Base-by-base conservation (phyloP, 2,797 vertebrate species). In the Anisognathus igniventris region DNA sequence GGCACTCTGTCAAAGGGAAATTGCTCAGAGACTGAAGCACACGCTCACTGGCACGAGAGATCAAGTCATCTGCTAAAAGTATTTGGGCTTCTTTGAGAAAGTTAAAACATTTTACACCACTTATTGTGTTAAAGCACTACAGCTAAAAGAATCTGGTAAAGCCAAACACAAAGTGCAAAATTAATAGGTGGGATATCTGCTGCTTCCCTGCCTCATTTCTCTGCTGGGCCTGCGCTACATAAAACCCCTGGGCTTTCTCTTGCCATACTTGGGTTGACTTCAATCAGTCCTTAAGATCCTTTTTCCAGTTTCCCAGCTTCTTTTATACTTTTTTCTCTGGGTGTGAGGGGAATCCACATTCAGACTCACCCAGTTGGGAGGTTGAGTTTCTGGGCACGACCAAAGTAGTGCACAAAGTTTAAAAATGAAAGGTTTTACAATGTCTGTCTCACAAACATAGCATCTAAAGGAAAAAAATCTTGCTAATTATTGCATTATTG, bases 1-100 rank as follows among this genome's bases (percentile, higher is more conserved):
- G 94, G 96, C 93, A 78, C 39, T 54, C 73, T 84, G 93, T 96
- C 95, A 95, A 95, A 86, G 95, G 93, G 92, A 95, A 96, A 93
- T 62, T 93, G 86, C 88, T 68, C 44, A 79, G 92, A 88, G 77
- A 86, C 56, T 68, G 54, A 58, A 95, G 90, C 82, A 86, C 21
- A 86, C 3, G 0, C 93, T 90, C 90, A 27, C 33, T 93, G 92
- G 92, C 93, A 94, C 6, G 6, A 60, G 65, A 84, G 62, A 93
- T 35, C 86, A 48, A 94, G 73, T 81, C 92, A 86, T 95, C 95
- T 96, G 93, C 50, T 90, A 93, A 88, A 96, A 76, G 76, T 27
- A 81, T 95, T 88, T 88, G 71, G 83, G 66, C 42, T 93, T 92
- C 68, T 84, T 25, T 70, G 77, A 90, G 80, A 90, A 90, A 86